Evolutionary conservation across 2,113 vertebrate genomes (phyloP).

Genomic region (Alethe castanea): DNA sequence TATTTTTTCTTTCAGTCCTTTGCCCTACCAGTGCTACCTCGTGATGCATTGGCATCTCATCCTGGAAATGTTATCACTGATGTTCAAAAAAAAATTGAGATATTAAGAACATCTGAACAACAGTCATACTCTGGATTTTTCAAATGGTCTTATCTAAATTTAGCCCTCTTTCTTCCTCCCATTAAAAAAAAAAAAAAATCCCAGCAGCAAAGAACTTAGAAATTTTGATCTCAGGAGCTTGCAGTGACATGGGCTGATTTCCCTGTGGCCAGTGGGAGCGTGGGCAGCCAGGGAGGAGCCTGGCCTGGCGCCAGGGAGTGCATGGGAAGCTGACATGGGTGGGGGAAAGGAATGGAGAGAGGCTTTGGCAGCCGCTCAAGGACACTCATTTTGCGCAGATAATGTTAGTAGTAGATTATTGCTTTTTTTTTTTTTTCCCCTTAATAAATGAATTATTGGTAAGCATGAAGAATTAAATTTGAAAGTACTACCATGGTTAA

Average conservation of each 20-base stretch:
- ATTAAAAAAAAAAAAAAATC: not conserved
- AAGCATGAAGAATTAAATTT: not conserved
- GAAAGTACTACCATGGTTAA: not conserved
- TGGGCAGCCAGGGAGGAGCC: constrained; percentile 56
- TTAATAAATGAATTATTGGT: not conserved
- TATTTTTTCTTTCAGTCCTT: not conserved
- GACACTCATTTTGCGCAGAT: not conserved
- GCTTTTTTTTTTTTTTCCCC: not conserved
- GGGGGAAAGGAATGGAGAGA: constrained; percentile 67
- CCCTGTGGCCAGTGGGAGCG: constrained; percentile 62
- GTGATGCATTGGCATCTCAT: not conserved
- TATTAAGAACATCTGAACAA: not conserved
- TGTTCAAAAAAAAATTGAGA: not conserved
- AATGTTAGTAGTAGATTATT: not conserved
- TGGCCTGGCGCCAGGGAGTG: constrained; percentile 81
- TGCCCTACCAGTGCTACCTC: not conserved
- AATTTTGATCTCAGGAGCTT: constrained; percentile 30
- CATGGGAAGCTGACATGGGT: constrained; percentile 92
- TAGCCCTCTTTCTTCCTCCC: constrained; percentile 3
- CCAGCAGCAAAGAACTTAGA: not conserved
- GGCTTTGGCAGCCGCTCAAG: constrained; percentile 42
- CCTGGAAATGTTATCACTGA: not conserved
- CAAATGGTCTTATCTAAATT: constrained; percentile 33
- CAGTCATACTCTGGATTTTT: not conserved
- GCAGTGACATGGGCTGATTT: constrained; percentile 47